Base-by-base conservation (phyloP, 2,113 vertebrate genomes). In the Lophochroa leadbeateri region DNA sequence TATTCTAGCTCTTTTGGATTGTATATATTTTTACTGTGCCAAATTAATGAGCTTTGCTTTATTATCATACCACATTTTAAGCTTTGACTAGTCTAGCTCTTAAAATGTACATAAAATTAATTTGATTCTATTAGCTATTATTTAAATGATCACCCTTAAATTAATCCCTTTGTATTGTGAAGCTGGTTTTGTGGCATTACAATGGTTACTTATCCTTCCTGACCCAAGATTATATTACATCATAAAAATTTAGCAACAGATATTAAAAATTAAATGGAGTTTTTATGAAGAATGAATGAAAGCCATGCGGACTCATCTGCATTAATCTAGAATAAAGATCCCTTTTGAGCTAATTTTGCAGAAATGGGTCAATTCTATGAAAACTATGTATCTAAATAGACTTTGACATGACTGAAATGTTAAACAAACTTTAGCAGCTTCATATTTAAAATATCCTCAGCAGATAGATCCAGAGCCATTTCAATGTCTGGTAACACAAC, bases 71-170 rank as follows among this genome's bases (percentile, higher is more conserved):
- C 43, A 69, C 35, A 69, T 79, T 88, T 96, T 79, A 78, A 82
- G 60, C 50, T 93, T 94, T 84, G 71, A 92, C 93, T 93, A 88
- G 39, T 81, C 43, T 86, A 83, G 12, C 25, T 86, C 47, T 94
- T 93, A 83, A 88, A 67, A 90, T 29, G 29, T 69, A 71, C 43
- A 33, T 46, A 41, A 82, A 89, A 81, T 64, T 4, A 52, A 15
- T 39, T 86, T 81, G 14, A 58, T 83, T 95, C 93, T 78, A 86
- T 86, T 71, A 94, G 46, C 60, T 95, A 63, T 81, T 94, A 60
- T 70, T 94, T 90, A 86, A 91, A 74, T 81, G 35, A 63, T 74
- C 39, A 88, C 14, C 7, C 49, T 77, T 86, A 90, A 82, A 90
- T 95, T 74, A 94, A 88, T 77, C 49, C 14, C 14, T 83, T 88